These are phyloP conservation scores for Pogonocichla stellata DNA, from an alignment of 2,113 vertebrate species.

Conservation along the genomic window DNA sequence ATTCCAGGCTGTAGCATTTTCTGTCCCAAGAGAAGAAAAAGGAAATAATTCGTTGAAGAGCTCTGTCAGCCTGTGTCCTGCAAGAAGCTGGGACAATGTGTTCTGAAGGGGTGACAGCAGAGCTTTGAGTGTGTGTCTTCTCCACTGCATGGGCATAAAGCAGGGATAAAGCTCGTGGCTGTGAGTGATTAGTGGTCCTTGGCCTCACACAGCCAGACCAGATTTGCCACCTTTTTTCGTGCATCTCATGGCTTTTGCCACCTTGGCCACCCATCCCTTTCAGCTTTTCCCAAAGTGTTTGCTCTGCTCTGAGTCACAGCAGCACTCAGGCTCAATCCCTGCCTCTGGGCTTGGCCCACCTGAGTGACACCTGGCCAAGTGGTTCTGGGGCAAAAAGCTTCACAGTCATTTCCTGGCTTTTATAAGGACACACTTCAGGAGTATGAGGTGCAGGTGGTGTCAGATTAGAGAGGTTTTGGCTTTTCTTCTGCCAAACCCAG, in stretches of 20 bases:
- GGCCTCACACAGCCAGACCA: neutral
- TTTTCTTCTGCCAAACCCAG: neutral
- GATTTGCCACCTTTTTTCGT: neutral
- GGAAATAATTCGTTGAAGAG: neutral
- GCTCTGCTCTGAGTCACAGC: neutral
- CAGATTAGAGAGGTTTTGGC: neutral
- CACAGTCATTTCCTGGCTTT: neutral
- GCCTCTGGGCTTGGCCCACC: accelerated
- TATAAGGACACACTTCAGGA: neutral
- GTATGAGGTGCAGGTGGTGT: neutral
- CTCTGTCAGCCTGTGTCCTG: neutral
- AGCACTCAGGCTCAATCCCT: accelerated
- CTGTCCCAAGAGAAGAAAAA: neutral
- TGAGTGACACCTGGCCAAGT: accelerated
- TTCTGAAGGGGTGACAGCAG: neutral
- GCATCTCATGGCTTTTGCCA: accelerated
- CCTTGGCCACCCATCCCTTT: accelerated
- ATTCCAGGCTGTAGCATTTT: neutral
- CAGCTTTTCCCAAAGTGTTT: neutral
- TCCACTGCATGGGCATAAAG: neutral
- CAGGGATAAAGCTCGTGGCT: neutral
- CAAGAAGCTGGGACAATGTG: neutral
- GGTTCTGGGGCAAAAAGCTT: neutral
- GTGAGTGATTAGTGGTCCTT: neutral
- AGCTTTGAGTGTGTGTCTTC: neutral